These are phyloP conservation scores for Odontophorus gujanensis DNA, from an alignment of 2,113 vertebrate species.

Conservation along the genomic window DNA sequence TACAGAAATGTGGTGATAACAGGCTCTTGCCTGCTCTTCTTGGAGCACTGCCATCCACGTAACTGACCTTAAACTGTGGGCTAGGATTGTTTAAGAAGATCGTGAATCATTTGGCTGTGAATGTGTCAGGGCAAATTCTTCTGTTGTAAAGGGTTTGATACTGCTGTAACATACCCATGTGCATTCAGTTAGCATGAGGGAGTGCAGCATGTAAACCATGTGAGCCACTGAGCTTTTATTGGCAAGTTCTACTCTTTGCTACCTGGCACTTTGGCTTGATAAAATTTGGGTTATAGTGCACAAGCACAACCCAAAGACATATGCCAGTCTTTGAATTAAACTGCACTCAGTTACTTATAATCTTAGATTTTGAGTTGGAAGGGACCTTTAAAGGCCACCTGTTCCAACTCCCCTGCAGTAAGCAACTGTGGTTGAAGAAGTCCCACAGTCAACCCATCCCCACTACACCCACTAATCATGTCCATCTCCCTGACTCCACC, in stretches of 20 bases:
- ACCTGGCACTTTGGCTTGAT: neutral
- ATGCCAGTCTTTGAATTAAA: neutral
- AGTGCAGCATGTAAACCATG: rapidly evolving
- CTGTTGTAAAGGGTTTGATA: rapidly evolving
- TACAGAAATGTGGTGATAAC: neutral
- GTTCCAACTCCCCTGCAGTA: too few species aligned
- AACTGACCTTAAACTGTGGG: neutral
- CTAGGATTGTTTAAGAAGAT: neutral
- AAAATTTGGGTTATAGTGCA: neutral
- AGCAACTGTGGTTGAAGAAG: too few species aligned
- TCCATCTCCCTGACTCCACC: too few species aligned
- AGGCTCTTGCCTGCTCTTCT: neutral
- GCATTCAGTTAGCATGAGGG: neutral
- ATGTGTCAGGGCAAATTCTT: neutral
- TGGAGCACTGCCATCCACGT: rapidly evolving
- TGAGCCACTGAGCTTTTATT: neutral
- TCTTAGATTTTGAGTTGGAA: too few species aligned
- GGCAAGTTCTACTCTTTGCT: neutral
- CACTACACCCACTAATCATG: too few species aligned
- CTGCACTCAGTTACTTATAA: neutral
- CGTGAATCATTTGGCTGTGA: neutral
- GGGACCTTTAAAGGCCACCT: too few species aligned
- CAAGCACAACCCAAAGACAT: too few species aligned
- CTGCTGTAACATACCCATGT: neutral
- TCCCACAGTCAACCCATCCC: too few species aligned